Percentiles rank a stretch among this genome's conserved stretches.
Evolutionary conservation across 2,797 vertebrate species (phyloP).

Genomic region (Cryptoblepharus egeriae): DNA sequence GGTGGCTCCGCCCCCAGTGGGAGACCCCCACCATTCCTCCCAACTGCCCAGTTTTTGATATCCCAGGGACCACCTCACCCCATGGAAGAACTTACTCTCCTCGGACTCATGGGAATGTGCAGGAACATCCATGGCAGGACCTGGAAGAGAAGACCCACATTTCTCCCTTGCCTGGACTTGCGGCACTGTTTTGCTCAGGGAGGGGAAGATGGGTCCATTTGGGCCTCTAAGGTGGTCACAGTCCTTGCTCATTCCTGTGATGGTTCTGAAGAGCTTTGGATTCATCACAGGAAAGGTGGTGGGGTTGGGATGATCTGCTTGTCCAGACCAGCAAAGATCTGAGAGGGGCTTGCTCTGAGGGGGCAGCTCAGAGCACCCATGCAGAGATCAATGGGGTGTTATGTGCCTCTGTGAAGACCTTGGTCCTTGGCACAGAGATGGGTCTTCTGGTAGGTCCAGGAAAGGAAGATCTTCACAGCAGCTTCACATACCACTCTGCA

Average conservation of each 20-base stretch:
- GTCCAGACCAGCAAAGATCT: not conserved
- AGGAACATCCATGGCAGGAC: not conserved
- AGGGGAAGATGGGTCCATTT: not conserved
- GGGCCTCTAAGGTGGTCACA: not conserved
- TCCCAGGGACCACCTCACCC: not conserved
- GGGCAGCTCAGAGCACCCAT: not conserved
- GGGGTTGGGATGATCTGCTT: not conserved
- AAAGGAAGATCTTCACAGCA: rapidly evolving
- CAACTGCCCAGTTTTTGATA: too few relatives aligned
- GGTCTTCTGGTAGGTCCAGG: not conserved
- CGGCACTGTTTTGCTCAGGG: not conserved
- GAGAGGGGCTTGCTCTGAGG: too few relatives aligned
- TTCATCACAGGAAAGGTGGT: not conserved
- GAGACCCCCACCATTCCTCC: not conserved
- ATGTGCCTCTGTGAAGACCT: not conserved
- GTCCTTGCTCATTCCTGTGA: not conserved
- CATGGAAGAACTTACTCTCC: slow-evolving; percentile 21
- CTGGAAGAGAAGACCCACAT: not conserved
- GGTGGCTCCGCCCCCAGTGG: too few relatives aligned
- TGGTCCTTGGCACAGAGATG: not conserved
- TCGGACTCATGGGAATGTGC: slow-evolving; percentile 26
- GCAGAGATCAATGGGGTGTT: not conserved
- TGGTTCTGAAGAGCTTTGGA: not conserved
- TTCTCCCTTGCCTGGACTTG: not conserved
- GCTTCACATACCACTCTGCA: not conserved